Evolutionary conservation across 2,113 vertebrate species (phyloP), one percentile per base, ranked within the genome.

Genomic region (Hydrochoerus hydrochaeris): DNA sequence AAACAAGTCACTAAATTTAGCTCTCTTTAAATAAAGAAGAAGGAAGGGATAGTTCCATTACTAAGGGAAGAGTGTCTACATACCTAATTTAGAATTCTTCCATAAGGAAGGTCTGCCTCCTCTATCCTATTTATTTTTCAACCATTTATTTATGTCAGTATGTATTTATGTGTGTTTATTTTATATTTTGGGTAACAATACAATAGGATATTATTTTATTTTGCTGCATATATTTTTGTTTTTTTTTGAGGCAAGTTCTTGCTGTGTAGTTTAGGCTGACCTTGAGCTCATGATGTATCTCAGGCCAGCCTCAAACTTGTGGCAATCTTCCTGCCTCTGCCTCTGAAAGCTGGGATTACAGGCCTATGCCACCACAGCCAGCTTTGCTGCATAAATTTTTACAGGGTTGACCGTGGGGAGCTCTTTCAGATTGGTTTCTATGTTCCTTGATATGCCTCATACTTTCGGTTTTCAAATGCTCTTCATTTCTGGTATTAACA

Each of bases 1-100:
- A 89, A 91, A 97, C 71, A 71, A 96, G 65, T 96, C 82, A 94
- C 82, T 80, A 73, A 86, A 38, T 92, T 94, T 67, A 92, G 58
- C 24, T 14, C 13, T 80, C 67, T 14, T 54, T 57, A 63, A 46
- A 16, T 54, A 92, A 69, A 73, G 85, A 75, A 60, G 73, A 69
- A 13, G 20, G 14, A 58, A 75, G 41, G 46, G 17, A 46, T 2
- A 82, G 9, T 12, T 90, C 28, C 32, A 69, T 30, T 22, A 84
- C 30, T 24, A 77, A 4, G 3, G 14, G 38, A 58, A 10, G 49
- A 62, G 2, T n/a, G 22, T 92, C 16, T 65, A 17, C 35, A 49
- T 17, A 38, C 20, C 22, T 44, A 90, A 38, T 57, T 80, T 58
- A 80, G 67, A 90, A 58, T 94, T 77, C 44, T 69, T 77, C 35